Evolutionary conservation across 2,113 vertebrate species (phyloP).

Genomic region (Panthera leo): DNA sequence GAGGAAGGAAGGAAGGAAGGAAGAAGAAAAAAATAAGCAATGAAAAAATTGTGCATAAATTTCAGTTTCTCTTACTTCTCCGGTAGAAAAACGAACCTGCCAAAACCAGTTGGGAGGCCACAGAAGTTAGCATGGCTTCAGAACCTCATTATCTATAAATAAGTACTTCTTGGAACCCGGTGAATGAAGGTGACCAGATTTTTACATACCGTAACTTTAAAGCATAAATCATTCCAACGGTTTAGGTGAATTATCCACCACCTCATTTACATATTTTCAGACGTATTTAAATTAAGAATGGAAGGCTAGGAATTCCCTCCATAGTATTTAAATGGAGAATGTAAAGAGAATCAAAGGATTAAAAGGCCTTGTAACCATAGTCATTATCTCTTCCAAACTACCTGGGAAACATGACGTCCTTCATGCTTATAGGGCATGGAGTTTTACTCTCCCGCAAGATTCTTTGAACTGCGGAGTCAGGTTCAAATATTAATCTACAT

Average conservation of each 20-base stretch:
- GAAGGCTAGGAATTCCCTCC: neutral
- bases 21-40: neutral
- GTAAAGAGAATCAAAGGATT: neutral
- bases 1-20: no score
- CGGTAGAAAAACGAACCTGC: neutral
- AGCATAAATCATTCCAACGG: neutral
- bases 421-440: neutral
- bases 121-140: neutral
- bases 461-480: neutral
- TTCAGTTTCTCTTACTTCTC: neutral
- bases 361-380: neutral
- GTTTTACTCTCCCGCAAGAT: neutral
- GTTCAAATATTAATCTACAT: constrained; percentile 33
- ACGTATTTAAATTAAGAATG: neutral
- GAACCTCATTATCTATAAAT: neutral
- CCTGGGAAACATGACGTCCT: neutral
- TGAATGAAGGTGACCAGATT: neutral
- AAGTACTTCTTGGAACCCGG: neutral
- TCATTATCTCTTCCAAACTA: neutral
- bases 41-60: neutral
- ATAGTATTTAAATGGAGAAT: neutral
- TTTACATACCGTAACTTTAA: neutral
- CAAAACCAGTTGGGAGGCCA: neutral
- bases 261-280: constrained; percentile 28
- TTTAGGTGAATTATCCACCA: neutral